A percentile compares a stretch with the other conserved stretches of the same genome.
These are phyloP conservation scores for Volucella bombylans DNA, from an alignment of 2,888 invertebrate species.

Conservation along the genomic window DNA sequence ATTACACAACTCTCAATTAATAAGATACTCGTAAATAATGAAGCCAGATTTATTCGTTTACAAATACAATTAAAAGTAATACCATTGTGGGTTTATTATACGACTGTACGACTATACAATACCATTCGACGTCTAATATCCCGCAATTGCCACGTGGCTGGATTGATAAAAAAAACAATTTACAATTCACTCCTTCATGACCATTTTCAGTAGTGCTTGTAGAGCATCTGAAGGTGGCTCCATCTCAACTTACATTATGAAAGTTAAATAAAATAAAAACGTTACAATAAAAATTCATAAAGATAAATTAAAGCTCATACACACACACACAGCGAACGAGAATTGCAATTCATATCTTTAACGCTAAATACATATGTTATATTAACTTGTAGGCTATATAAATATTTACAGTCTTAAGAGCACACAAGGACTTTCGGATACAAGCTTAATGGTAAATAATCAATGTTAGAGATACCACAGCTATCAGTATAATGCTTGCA, in stretches of 20 bases:
- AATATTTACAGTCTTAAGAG: conserved; percentile 69
- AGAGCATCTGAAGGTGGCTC: conserved; percentile 8
- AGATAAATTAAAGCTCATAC: conserved; percentile 37
- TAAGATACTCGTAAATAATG: conserved; percentile 13
- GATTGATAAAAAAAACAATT: neutral
- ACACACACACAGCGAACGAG: neutral
- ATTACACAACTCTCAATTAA: neutral
- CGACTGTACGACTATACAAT: conserved; percentile 12
- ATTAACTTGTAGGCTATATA: conserved; percentile 43
- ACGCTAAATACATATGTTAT: conserved; percentile 30
- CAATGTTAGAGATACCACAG: conserved; percentile 28
- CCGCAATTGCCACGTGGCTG: neutral
- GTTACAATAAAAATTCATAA: conserved; percentile 13
- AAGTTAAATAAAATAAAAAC: conserved; percentile 11
- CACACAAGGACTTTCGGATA: conserved; percentile 13
- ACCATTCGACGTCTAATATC: neutral
- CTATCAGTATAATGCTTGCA: conserved; percentile 33
- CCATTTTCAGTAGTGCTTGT: neutral
- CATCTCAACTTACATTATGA: neutral
- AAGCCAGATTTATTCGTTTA: conserved; percentile 25
- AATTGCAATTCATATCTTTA: conserved; percentile 5
- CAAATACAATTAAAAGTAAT: conserved; percentile 22
- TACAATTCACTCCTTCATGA: neutral
- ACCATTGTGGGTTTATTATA: neutral
- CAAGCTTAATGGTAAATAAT: conserved; percentile 47